Conservation (phyloP, 2,113 vertebrate genomes). For the Puffinus mauretanicus region DNA sequence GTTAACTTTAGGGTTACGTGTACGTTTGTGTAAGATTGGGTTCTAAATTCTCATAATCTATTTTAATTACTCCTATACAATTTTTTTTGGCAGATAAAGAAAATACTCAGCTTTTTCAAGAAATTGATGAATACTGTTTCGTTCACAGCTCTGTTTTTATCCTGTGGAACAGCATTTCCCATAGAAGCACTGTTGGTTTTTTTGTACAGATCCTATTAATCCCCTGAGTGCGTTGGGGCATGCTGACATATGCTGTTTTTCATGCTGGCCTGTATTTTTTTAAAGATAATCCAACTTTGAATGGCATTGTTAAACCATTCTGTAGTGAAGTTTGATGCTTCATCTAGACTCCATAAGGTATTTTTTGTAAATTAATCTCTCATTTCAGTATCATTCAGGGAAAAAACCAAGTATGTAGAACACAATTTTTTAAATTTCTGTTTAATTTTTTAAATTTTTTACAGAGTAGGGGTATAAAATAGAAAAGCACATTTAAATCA, state of each 20-base stretch:
- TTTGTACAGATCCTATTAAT: slow-evolving; percentile 21
- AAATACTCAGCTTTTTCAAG: neutral
- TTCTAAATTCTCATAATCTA: neutral
- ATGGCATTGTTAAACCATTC: slow-evolving; percentile 23
- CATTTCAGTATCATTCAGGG: neutral
- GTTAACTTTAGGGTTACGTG: neutral
- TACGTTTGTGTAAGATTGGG: neutral
- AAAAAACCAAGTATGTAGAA: neutral
- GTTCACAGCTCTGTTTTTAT: neutral
- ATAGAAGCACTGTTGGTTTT: neutral
- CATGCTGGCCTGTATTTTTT: slow-evolving; percentile 13
- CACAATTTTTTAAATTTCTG: neutral
- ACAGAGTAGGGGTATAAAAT: neutral
- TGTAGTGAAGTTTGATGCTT: slow-evolving; percentile 14
- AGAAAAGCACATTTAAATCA: neutral
- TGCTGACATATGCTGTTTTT: slow-evolving; percentile 57
- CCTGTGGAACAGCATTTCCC: slow-evolving; percentile 40
- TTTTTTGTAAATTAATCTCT: neutral
- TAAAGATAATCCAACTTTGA: slow-evolving; percentile 37
- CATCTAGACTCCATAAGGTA: neutral
- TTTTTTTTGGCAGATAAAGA: neutral
- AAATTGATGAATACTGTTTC: neutral
- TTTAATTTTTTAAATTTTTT: neutral
- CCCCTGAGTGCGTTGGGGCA: neutral
- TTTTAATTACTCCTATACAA: neutral